Base-by-base conservation (phyloP, 2,888 invertebrate genomes). In the Lacanobia wlatinum region DNA sequence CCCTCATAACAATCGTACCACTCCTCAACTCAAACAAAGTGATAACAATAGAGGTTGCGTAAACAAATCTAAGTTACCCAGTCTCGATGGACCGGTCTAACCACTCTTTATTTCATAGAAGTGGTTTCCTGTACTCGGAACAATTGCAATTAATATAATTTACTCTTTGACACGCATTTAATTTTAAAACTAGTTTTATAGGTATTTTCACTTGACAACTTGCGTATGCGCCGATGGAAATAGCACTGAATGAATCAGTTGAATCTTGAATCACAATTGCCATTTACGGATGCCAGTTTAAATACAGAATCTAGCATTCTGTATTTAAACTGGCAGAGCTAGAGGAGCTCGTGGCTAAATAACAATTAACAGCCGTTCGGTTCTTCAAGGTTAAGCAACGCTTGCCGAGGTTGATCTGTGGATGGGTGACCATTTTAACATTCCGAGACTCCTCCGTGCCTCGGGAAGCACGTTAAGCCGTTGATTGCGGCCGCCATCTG, bases 61-160 rank as follows among this genome's bases (percentile, higher is more conserved):
- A 70, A 80, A 65, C 58, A 21, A 55, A 80, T 10, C 69, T 63
- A 9, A 59, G 65, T 68, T n/a, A 66, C 76, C 56, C n/a, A 50
- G 56, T 56, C 62, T 60, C n/a, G 75, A 56, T 53, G 43, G 76
- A 86, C 85, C 83, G 85, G 85, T 86, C 73, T 43, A n/a, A 81
- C 86, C 1, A 34, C 83, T 82, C 73, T 76, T 70, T 60, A 70
- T 60, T 84, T 86, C 83, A 72, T 46, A 46, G 83, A 86, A 86
- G 78, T 48, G 10, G 53, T 79, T 80, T 73, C 73, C 62, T 82
- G 28, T 70, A 43, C 28, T 58, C 56, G n/a, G 73, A 84, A 80
- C 79, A 80, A 83, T 80, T 82, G 74, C 59, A 77, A 78, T 84
- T 82, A 79, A 73, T 68, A 69, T 60, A n/a, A 80, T 84, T 76